Base-by-base conservation (phyloP, 2,797 vertebrate genomes). In the Rhinophrynus dorsalis region DNA sequence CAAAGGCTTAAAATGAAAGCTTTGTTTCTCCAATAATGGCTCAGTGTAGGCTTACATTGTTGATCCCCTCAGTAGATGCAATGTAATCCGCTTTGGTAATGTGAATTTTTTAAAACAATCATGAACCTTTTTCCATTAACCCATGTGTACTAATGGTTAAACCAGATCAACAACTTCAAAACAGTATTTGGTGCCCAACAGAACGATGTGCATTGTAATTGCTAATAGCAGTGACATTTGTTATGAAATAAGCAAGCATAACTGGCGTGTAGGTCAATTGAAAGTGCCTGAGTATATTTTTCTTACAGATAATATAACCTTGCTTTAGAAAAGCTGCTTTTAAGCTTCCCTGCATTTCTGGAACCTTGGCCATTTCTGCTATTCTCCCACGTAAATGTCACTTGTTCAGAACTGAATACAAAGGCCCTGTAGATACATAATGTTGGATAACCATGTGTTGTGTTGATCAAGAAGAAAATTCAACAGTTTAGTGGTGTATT, bases 11-110 rank as follows among this genome's bases (percentile, higher is more conserved):
- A 91, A 94, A 92, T 92, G 90, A 89, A 90, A 89, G 84, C 92
- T 92, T 92, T 93, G 92, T 93, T 91, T 93, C 87, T 87, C 77
- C 85, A 82, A 88, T 91, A 89, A 88, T 83, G 88, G 85, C 89
- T 88, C 88, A 89, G 88, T 89, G 84, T 92, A 88, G 85, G 88
- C 91, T 93, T 92, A 91, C 85, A 81, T 81, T 87, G 89, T 89
- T 91, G 90, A 92, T 91, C 90, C 85, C 83, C 79, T 90, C 84
- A 86, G 90, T 91, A 83, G 90, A 91, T 88, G 91, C 88, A 86
- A 81, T 84, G 86, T 92, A 93, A 93, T 93, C 92, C 86, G 90
- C 89, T 93, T 92, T 83, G 85, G 89, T 89, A 91, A 92, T 92
- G 90, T 86, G 88, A 89, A 91, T 90, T 92, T 91, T 92, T 86